Base-by-base conservation (phyloP, 2,113 vertebrate genomes). In the Osmerus eperlanus region DNA sequence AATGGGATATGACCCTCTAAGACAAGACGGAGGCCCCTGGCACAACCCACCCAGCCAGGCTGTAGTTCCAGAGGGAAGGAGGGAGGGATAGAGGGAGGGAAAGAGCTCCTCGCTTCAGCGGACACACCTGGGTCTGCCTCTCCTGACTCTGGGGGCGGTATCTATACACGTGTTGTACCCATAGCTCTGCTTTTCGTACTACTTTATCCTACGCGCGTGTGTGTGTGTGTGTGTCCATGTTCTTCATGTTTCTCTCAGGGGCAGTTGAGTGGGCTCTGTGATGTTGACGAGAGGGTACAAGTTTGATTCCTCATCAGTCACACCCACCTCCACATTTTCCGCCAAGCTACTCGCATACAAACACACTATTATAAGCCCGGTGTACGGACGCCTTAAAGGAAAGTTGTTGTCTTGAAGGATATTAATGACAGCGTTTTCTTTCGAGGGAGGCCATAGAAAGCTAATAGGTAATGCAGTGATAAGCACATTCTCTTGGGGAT, bases 401-500 rank as follows among this genome's bases (percentile, higher is more conserved):
- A 32, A 4, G 14, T 60, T 28, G 29, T 52, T 19, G 74, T 23
- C 29, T 1, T 75, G 81, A 85, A 64, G 68, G 78, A 72, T 90
- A 86, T 86, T 81, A 86, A 88, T 83, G 83, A 75, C 82, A 81
- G 79, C 65, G 61, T 68, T 74, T 77, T 78, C 62, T 65, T 66
- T 81, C 76, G 70, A 65, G 78, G 76, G 23, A 23, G 23, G 77
- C 70, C 78, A 72, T 4, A 53, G 74, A 67, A 69, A 65, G 78
- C 70, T 83, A 81, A 83, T 72, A 81, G 75, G 77, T 86, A 78
- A 81, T 71, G 81, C 82, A 81, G 78, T 81, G 73, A 88, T 84
- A 88, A 87, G 81, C 75, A 72, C 73, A 72, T 84, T 78, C 78
- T 87, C 77, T 63, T 67, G 71, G 36, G 80, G 60, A 72, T 79